These are phyloP conservation scores for Pseudanteris insignis DNA, from an alignment of 2,888 invertebrate genomes.

Conservation along the genomic window DNA sequence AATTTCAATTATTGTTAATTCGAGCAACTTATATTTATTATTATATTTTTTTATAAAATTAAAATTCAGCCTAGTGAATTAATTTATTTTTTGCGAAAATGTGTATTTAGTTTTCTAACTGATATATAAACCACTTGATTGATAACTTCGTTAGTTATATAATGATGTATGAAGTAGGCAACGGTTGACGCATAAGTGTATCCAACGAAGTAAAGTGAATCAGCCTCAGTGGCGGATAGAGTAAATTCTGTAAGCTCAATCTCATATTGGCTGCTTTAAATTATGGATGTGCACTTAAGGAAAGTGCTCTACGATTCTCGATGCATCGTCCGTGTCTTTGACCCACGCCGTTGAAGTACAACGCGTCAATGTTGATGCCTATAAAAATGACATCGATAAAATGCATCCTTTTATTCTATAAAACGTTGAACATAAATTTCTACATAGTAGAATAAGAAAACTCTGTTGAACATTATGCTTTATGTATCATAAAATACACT, in stretches of 20 bases:
- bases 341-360: constrained; percentile 19
- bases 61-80: too few species aligned
- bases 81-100: too few species aligned
- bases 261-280: constrained; percentile 51
- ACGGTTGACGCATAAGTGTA: constrained; percentile 12
- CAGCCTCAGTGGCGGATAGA: constrained; percentile 9
- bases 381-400: constrained; percentile 23
- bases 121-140: too few species aligned
- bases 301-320: constrained; percentile 49
- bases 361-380: constrained; percentile 7
- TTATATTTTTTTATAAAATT: too few species aligned
- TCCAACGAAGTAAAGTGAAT: constrained; percentile 10
- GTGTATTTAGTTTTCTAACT: too few species aligned
- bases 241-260: constrained; percentile 25
- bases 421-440: constrained; percentile 6
- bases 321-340: constrained; percentile 23
- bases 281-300: constrained; percentile 55
- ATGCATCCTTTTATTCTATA: constrained; percentile 7
- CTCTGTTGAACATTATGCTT: too few species aligned
- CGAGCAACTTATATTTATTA: too few species aligned
- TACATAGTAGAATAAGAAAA: neutral
- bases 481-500: too few species aligned
- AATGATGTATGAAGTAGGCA: constrained; percentile 19
- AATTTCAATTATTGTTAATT: too few species aligned
- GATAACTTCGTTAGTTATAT: too few species aligned